These are phyloP conservation scores for Cyanoramphus novaezelandiae DNA, from an alignment of 2,113 vertebrate genomes.

Conservation along the genomic window DNA sequence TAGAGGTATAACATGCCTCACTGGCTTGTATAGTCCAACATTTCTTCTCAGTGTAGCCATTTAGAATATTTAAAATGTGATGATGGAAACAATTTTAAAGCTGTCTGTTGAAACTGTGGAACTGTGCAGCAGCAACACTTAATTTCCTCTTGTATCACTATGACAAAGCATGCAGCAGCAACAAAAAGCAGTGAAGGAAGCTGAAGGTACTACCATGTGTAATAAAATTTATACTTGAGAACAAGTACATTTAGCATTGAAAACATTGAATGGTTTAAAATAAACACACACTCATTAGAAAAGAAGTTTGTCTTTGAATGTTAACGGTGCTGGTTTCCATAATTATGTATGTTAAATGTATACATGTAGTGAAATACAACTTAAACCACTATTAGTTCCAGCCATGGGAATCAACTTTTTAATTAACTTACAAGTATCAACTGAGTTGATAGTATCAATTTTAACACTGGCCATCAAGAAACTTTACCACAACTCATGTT, in stretches of 20 bases:
- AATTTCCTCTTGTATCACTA: not conserved
- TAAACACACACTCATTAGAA: not conserved
- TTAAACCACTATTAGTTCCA: not conserved
- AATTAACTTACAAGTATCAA: not conserved
- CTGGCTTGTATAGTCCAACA: not conserved
- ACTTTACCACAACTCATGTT: not conserved
- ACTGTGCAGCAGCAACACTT: not conserved
- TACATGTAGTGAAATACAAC: not conserved
- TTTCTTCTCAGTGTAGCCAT: not conserved
- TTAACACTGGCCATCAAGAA: not conserved
- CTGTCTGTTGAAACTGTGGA: not conserved
- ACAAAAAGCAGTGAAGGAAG: not conserved
- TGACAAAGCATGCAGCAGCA: not conserved
- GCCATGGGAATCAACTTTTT: not conserved
- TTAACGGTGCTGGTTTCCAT: not conserved
- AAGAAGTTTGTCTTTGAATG: not conserved
- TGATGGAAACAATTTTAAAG: not conserved
- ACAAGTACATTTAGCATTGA: not conserved
- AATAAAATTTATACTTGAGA: not conserved
- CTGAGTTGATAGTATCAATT: not conserved
- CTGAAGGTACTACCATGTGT: not conserved
- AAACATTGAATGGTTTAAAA: not conserved
- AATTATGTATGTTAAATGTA: not conserved
- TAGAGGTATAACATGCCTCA: rapidly evolving
- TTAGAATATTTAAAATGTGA: not conserved